phyloP scores from a whole-genome alignment of 2,113 vertebrate species.

The Macquaria australasica region DNA sequence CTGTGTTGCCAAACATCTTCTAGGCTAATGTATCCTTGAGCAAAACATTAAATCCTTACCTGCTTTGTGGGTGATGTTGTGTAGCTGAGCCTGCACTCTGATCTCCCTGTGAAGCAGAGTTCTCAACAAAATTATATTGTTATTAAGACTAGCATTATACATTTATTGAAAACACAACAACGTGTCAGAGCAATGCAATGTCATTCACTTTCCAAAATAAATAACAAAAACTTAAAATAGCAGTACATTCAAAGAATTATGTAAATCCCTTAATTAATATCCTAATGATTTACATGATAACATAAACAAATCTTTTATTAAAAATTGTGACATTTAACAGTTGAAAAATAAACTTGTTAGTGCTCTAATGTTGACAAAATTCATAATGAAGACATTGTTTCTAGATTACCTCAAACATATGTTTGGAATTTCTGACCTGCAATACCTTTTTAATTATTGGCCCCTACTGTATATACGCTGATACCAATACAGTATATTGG shows the following conservation, averaged over 20 bases:
- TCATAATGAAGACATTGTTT: no score
- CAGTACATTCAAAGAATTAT: not conserved
- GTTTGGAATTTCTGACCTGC: no score
- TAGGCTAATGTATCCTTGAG: slow-evolving; percentile 2
- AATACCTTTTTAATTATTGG: no score
- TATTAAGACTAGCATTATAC: not conserved
- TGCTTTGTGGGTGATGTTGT: slow-evolving; percentile 13
- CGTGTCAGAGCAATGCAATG: not conserved
- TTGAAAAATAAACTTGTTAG: no score
- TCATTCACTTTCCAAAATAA: not conserved
- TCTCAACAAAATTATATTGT: not conserved
- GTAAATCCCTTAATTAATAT: not conserved
- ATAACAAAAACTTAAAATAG: not conserved
- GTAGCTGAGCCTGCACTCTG: not conserved
- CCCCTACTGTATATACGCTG: not conserved
- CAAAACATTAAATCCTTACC: not conserved
- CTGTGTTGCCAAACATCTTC: slow-evolving; percentile 5
- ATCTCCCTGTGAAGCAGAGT: not conserved
- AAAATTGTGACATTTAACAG: no score
- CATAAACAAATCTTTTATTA: no score
- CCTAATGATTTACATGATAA: no score
- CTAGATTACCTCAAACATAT: no score
- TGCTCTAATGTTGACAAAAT: no score
- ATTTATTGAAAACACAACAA: slow-evolving; percentile 1
- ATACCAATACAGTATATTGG: not conserved